A percentile compares a stretch with the other conserved stretches of the same genome.
phyloP scores from a whole-genome alignment of 2,888 invertebrate genomes.

The Dasypolia templi region DNA sequence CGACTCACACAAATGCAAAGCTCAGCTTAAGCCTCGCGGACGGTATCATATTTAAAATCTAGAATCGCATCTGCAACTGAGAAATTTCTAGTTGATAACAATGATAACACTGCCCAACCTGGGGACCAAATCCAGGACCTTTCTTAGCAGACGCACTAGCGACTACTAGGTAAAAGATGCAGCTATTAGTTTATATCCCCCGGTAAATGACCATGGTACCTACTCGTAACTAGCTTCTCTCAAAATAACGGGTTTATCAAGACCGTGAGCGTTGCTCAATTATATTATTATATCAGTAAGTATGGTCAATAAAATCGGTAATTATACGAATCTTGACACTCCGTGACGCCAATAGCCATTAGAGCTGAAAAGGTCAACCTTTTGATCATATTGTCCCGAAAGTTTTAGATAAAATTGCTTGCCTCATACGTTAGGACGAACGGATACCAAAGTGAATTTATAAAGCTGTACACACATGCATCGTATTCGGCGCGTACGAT shows the following conservation, averaged over 20 bases:
- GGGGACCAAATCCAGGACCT: background rate
- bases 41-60: background rate
- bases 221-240: background rate
- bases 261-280: background rate
- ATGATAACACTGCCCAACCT: background rate
- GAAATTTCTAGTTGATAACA: background rate
- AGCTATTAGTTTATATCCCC: background rate
- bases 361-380: background rate
- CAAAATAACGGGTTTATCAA: background rate
- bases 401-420: background rate
- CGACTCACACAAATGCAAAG: no score
- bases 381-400: background rate
- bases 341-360: background rate
- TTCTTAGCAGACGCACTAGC: background rate
- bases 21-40: no score
- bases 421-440: background rate
- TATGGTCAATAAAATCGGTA: slow-evolving; percentile 1
- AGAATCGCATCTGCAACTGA: background rate
- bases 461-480: no score
- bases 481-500: no score
- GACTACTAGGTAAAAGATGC: no score
- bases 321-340: background rate
- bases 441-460: no score
- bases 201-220: background rate
- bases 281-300: background rate